Evolutionary conservation across 2,113 vertebrate species (phyloP), one percentile per base, ranked within the genome.

Genomic region (Trematomus loennbergii): DNA sequence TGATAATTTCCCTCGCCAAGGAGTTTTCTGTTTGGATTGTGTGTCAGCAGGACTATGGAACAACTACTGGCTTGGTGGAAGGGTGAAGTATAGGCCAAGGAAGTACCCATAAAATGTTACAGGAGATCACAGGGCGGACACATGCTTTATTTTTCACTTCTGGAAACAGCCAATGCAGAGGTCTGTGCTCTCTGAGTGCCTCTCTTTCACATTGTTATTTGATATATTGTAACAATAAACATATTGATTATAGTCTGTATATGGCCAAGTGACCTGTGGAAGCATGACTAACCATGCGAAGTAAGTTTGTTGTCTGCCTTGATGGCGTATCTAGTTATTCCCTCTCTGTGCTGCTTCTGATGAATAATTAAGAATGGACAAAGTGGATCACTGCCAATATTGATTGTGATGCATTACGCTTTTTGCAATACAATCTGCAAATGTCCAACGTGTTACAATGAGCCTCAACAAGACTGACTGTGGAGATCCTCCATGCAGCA

Each of bases 331-430:
- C 16, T 57, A 61, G 57, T 73, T 61, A 69, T 72, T 49, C 68
- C 29, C 46, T 49, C 48, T 48, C 29, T 61, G 17, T 55, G 46
- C 62, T 79, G 50, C 13, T 29, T 82, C 72, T 83, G 79, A 81
- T 84, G 33, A 84, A 87, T 84, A 80, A 87, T 89, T 91, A 87
- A 78, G 61, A 73, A 59, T 75, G 69, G 63, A 77, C 67, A 87
- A 84, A 80, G 65, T 70, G 72, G 80, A 88, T 74, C 40, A 25
- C 53, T 83, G 79, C 75, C 76, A 89, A 36, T 68, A 81, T 72
- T 80, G 79, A 84, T 63, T 61, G 78, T 52, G 54, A 71, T 63
- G 63, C 69, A 74, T 77, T 61, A 77, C 81, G 60, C 33, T 45
- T 69, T 72, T 57, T 57, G 74, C 49, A 84, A 63, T 29, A 55